Base-by-base conservation (phyloP, 2,113 vertebrate genomes). In the Marmota flaviventris region DNA sequence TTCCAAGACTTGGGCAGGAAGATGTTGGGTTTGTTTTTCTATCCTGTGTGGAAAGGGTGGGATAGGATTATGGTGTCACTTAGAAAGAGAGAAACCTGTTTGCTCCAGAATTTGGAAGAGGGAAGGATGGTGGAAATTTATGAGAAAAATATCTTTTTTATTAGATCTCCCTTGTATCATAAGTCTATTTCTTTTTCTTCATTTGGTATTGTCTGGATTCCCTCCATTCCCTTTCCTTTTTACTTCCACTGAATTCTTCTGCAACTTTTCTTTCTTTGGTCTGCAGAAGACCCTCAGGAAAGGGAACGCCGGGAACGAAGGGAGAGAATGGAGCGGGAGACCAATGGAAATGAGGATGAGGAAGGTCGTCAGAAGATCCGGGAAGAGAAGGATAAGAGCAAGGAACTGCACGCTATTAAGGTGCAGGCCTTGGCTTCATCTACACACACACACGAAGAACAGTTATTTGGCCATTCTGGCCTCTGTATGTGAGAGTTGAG, bases 1-100 rank as follows among this genome's bases (percentile, higher is more conserved):
- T 99, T 99, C 97, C 99, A 99, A 96, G 99, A 99, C 93, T 98
- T 99, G 84, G 99, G 99, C 73, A 99, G 99, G 97, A 99, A 99
- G 98, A 99, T 99, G 99, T 45, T 99, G 83, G 99, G 99, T 99
- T 97, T 95, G 98, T 98, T 67, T 90, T 69, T 85, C 69, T 91
- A 34, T 27, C 18, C n/a, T 13, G 2, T 45, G 4, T 73, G 48
- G 53, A 63, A 89, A 39, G 70, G 12, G 20, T 83, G 7, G 77
- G n/a, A 5, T 82, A 32, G 69, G 39, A 22, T 85, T 63, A 32
- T 2, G 16, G 20, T 37, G n/a, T 81, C 25, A 73, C 32, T 56
- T 34, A 61, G 69, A 92, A 85, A 92, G 45, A 58, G 6, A 76
- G 94, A 94, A 67, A 65, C 18, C 25, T 51, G 20, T 92, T 90